These are phyloP conservation scores for Malurus leucopterus DNA, from an alignment of 2,797 vertebrate genomes.

Conservation along the genomic window DNA sequence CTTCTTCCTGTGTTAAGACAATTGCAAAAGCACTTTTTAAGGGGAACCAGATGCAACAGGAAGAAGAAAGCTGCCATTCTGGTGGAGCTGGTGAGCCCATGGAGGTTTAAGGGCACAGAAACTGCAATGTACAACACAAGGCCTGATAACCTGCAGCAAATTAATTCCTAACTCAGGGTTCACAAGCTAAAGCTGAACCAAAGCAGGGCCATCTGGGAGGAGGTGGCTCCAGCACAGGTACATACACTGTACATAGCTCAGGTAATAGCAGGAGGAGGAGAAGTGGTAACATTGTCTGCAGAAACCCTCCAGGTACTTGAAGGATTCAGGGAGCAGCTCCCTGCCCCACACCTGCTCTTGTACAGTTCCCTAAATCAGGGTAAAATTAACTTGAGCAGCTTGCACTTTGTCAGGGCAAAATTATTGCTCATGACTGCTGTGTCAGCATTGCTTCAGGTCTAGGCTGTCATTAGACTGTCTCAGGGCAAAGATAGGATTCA, in stretches of 20 bases:
- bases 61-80: neutral
- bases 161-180: neutral
- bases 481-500: neutral
- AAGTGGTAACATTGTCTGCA: neutral
- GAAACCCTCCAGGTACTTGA: neutral
- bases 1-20: neutral
- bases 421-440: neutral
- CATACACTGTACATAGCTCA: neutral
- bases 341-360: neutral
- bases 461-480: neutral
- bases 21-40: neutral
- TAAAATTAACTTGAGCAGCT: neutral
- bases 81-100: rapidly evolving
- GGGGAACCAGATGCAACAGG: neutral
- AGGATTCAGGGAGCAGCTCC: neutral
- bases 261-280: neutral
- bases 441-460: neutral
- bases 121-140: neutral
- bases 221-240: neutral
- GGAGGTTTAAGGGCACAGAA: neutral
- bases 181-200: neutral
- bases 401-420: neutral
- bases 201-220: neutral
- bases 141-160: neutral
- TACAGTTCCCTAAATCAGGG: neutral